A percentile compares a stretch with the other conserved stretches of the same genome.
These are phyloP conservation scores for Leucania comma DNA, from an alignment of 2,888 invertebrate genomes.

Conservation along the genomic window DNA sequence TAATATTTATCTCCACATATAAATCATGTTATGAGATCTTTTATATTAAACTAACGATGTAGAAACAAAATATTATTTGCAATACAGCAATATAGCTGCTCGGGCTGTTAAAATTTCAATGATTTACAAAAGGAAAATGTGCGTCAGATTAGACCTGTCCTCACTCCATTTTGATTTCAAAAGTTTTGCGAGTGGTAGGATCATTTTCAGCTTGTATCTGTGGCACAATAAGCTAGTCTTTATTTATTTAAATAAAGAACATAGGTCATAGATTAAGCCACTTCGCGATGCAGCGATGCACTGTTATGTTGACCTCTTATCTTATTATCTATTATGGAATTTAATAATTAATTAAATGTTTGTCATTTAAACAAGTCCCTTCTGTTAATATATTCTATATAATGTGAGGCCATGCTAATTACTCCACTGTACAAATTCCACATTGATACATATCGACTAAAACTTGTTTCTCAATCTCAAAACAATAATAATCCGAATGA, in stretches of 20 bases:
- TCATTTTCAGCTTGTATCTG: slow-evolving; percentile 17
- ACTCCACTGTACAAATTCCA: slow-evolving; percentile 6
- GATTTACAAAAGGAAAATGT: slow-evolving; percentile 23
- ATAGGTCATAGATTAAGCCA: slow-evolving; percentile 41
- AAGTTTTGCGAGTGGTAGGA: slow-evolving; percentile 2
- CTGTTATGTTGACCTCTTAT: slow-evolving; percentile 23
- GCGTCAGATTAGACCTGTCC: slow-evolving; percentile 12
- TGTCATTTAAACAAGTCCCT: slow-evolving; percentile 19
- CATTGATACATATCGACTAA: slow-evolving; percentile 9
- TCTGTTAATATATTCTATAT: neutral
- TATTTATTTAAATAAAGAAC: slow-evolving; percentile 22
- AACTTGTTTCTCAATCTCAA: slow-evolving; percentile 22
- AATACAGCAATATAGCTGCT: neutral
- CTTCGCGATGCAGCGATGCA: slow-evolving; percentile 6
- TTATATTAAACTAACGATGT: slow-evolving; percentile 20
- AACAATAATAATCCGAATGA: slow-evolving; percentile 26
- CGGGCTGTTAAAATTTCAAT: slow-evolving; percentile 12
- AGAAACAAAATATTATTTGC: slow-evolving; percentile 14
- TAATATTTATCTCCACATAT: slow-evolving; percentile 46
- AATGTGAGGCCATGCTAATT: neutral
- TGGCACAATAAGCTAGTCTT: neutral
- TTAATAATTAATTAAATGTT: slow-evolving; percentile 24
- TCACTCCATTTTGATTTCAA: slow-evolving; percentile 48
- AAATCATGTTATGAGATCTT: slow-evolving; percentile 38
- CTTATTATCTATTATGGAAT: slow-evolving; percentile 20